Evolutionary conservation across 1,140 invertebrate genomes (phyloP).

Genomic region (Drosophila parabipectinata): DNA sequence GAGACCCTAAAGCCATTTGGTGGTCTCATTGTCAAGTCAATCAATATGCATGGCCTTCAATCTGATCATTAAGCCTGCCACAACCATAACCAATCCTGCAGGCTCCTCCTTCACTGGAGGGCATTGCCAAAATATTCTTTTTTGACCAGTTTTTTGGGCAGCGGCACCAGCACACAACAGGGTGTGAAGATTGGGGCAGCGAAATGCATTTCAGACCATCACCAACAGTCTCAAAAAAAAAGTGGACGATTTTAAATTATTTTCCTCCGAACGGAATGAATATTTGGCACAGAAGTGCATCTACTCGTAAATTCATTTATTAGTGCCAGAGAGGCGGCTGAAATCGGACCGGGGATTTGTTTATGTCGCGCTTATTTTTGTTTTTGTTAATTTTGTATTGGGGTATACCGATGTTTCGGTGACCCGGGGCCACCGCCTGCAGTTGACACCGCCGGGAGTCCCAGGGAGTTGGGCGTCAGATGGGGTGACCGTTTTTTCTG

Average conservation of each 20-base stretch:
- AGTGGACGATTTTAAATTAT: slow-evolving; percentile 63
- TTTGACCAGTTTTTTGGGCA: slow-evolving; percentile 14
- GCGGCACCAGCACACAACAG: not conserved
- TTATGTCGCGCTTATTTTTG: slow-evolving; percentile 56
- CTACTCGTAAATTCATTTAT: slow-evolving; percentile 83
- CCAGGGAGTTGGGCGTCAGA: not conserved
- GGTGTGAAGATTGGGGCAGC: not conserved
- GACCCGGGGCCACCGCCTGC: slow-evolving; percentile 44
- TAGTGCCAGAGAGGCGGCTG: slow-evolving; percentile 53
- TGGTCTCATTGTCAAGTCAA: slow-evolving; percentile 38
- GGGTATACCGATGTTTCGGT: slow-evolving; percentile 35
- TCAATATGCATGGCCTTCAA: slow-evolving; percentile 23
- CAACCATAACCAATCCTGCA: slow-evolving; percentile 2
- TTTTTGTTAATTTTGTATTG: slow-evolving; percentile 9
- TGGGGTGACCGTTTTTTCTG: slow-evolving; percentile 22
- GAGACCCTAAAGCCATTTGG: slow-evolving; percentile 5
- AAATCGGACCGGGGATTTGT: slow-evolving; percentile 55
- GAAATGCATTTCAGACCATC: slow-evolving; percentile 54
- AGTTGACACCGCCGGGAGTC: slow-evolving; percentile 58
- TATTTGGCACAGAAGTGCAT: slow-evolving; percentile 71
- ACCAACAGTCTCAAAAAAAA: slow-evolving; percentile 41
- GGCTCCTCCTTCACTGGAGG: not conserved
- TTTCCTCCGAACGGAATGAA: slow-evolving; percentile 43
- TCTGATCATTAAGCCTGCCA: slow-evolving; percentile 28
- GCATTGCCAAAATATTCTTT: slow-evolving; percentile 20